Conservation (phyloP, 1,140 invertebrate genomes). For the Musca domestica region DNA sequence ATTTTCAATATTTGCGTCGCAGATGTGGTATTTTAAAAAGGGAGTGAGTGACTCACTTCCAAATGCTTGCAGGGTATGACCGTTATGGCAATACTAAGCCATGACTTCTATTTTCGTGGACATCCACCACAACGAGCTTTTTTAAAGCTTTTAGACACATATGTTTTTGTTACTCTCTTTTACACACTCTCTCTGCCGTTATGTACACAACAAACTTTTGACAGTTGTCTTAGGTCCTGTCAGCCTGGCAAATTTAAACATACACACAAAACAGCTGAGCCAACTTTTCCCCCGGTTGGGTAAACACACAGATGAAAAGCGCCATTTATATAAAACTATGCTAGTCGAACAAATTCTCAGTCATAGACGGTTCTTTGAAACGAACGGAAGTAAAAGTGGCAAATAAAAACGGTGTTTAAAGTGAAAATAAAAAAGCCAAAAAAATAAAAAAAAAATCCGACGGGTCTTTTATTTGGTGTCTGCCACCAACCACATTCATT, state of each 20-base stretch:
- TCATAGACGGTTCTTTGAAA: slow-evolving; percentile 7
- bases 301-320: neutral
- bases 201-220: neutral
- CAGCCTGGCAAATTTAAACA: neutral
- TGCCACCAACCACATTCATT: too few relatives aligned
- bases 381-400: slow-evolving; percentile 15
- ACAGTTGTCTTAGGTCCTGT: slow-evolving; percentile 12
- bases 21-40: neutral
- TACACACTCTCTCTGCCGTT: neutral
- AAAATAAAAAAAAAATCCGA: neutral
- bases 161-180: neutral
- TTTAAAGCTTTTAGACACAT: neutral
- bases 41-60: too few relatives aligned
- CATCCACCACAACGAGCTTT: neutral
- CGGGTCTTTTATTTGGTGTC: neutral
- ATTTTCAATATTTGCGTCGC: too few relatives aligned
- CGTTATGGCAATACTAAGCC: too few relatives aligned
- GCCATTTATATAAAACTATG: slow-evolving; percentile 11
- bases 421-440: neutral
- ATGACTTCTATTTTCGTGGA: too few relatives aligned
- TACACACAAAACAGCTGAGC: neutral
- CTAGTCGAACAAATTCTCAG: slow-evolving; percentile 6
- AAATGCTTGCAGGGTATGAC: neutral
- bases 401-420: neutral
- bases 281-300: neutral